Percentiles rank a stretch among this genome's conserved stretches.
These are phyloP conservation scores for Perognathus longimembris DNA, from an alignment of 2,113 vertebrate species.

Conservation along the genomic window DNA sequence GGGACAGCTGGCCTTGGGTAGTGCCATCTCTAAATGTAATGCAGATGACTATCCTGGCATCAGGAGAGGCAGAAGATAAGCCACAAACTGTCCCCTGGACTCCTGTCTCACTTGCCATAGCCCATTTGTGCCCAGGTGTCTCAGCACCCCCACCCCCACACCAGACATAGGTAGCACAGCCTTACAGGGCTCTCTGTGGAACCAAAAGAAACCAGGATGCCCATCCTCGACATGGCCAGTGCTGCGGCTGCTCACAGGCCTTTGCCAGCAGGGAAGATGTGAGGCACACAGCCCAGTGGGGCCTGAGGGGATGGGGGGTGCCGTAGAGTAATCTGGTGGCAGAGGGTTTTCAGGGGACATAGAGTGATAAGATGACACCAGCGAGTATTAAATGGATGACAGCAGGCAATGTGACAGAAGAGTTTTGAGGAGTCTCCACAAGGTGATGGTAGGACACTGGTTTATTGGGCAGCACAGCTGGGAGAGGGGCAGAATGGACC, in stretches of 20 bases:
- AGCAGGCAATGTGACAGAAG: neutral
- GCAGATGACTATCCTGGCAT: neutral
- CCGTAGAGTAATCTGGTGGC: too few relatives aligned
- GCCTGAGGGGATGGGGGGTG: neutral
- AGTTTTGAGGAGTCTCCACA: neutral
- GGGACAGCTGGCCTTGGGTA: neutral
- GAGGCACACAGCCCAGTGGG: neutral
- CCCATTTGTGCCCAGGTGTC: neutral
- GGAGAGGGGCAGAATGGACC: conserved; percentile 6
- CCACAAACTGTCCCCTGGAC: neutral
- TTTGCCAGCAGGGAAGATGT: neutral
- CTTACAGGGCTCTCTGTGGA: neutral
- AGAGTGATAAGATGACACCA: neutral
- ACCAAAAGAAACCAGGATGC: neutral
- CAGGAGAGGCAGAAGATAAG: neutral
- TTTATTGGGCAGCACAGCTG: conserved; percentile 68
- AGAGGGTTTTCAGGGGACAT: neutral
- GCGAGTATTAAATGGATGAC: neutral
- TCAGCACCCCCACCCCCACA: neutral
- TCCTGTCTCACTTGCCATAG: too few relatives aligned
- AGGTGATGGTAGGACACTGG: neutral
- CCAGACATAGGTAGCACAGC: neutral
- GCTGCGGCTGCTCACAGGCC: neutral
- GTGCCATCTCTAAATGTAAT: neutral
- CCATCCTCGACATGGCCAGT: rapidly evolving